Evolutionary conservation across 2,888 invertebrate species (phyloP).

Genomic region (Clostera curtula): DNA sequence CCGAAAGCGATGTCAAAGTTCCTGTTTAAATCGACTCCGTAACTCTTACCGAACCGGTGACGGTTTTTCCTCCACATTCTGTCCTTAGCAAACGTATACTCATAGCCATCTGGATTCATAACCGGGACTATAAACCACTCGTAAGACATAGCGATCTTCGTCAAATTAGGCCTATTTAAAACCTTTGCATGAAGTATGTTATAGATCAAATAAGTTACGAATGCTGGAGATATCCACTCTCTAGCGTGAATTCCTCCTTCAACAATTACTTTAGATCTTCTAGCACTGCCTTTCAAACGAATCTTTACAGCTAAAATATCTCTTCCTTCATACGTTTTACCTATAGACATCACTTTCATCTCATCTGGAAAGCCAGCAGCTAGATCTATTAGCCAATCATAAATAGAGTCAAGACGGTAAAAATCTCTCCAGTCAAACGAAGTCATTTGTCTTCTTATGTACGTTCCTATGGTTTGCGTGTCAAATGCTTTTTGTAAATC

Average conservation of each 20-base stretch:
- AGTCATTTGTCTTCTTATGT: slow-evolving; percentile 33
- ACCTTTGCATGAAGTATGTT: slow-evolving; percentile 54
- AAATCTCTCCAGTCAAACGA: slow-evolving; percentile 71
- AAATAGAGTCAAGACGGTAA: slow-evolving; percentile 71
- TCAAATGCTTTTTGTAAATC: slow-evolving; percentile 40
- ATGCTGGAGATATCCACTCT: slow-evolving; percentile 81
- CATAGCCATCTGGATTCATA: slow-evolving; percentile 85
- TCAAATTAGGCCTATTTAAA: slow-evolving; percentile 44
- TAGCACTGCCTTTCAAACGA: too few relatives aligned
- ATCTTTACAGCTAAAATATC: slow-evolving; percentile 34
- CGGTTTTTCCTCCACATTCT: slow-evolving; percentile 79
- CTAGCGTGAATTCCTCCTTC: slow-evolving; percentile 81
- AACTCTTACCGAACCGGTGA: not conserved
- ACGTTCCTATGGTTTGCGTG: slow-evolving; percentile 34
- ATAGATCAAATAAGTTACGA: slow-evolving; percentile 74
- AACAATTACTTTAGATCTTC: too few relatives aligned
- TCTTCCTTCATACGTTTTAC: slow-evolving; percentile 47
- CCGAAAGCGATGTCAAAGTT: slow-evolving; percentile 75
- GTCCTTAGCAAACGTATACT: slow-evolving; percentile 60
- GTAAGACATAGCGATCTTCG: slow-evolving; percentile 54
- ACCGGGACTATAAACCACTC: slow-evolving; percentile 83
- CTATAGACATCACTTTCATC: slow-evolving; percentile 42
- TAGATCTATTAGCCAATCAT: slow-evolving; percentile 69
- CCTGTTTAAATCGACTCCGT: slow-evolving; percentile 77
- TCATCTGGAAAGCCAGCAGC: slow-evolving; percentile 44